Base-by-base conservation (phyloP, 1,140 invertebrate species). In the Heliconius hermathena region DNA sequence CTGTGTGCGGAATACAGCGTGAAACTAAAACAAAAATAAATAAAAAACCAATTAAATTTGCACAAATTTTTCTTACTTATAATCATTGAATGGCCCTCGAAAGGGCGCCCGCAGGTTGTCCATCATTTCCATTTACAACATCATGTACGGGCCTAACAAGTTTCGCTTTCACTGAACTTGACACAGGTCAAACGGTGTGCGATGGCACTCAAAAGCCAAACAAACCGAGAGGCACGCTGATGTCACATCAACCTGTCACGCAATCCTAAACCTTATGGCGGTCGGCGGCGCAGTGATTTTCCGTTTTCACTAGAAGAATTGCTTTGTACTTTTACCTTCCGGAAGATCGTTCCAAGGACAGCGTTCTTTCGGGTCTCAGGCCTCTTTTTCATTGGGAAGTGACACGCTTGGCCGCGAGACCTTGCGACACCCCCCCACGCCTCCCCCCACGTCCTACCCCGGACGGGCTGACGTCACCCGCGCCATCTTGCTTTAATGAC, bases 361-460 rank as follows among this genome's bases (percentile, higher is more conserved):
- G 82, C 83, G 83, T 85, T 90, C 87, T 87, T 92, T 89, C 84
- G 86, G 84, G 85, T 88, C 85, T 90, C 84, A 85, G 89, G 89
- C 91, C 89, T 90, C 88, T 93, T 93, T 93, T 91, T 93, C 90
- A 91, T 89, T 90, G 90, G 90, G 90, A 93, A 93, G 90, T 92
- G 91, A 91, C 91, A 90, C 90, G 90, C 87, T 91, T 87, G 88
- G 85, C 87, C 82, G 84, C 80, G 84, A 89, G 88, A 90, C 90
- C 91, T 91, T 92, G 90, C 89, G 85, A 79, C 89, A 86, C 82
- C 82, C 80, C 85, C 85, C 82, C 84, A 83, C 33, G 33, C 33
- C 33, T 36, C 80, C 85, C 81, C 82, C 82, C 79, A 57, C 54
- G 20, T 22, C 70, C 70, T 22, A 20, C 71, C 82, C 72, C 77